Evolutionary conservation across 2,797 vertebrate genomes (phyloP), one percentile per base, ranked within the genome.

Genomic region (Semotilus atromaculatus): DNA sequence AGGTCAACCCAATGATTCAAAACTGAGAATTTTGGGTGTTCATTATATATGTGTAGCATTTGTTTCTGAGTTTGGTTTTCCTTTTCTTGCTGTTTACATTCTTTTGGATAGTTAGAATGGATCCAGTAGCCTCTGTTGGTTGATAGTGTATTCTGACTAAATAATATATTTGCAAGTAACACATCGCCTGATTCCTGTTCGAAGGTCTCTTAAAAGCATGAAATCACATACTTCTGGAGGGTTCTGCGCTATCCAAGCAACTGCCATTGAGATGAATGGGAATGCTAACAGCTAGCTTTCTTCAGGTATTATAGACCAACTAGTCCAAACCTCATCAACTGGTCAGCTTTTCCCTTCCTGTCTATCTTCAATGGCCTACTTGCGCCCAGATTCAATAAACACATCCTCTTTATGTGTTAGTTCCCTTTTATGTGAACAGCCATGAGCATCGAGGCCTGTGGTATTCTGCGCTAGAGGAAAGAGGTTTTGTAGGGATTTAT

Each of bases 401-500:
- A 64, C 40, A 51, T 48, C 8, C 40, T 82, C 29, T 74, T 36
- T 40, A 29, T 77, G 48, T 68, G 19, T 62, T 74, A 53, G 60
- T 66, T 53, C 7, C 26, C 18, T 83, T 75, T 83, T 55, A 83
- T 53, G 60, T 68, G 72, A 45, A 68, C 73, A 45, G 40, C 34
- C 82, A 58, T 68, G 66, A 72, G 67, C 29, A 7, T 9, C 1
- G 36, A 34, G 48, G 21, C 11, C 36, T n/a, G 74, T 71, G 36
- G n/a, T 83, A 76, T 81, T 83, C 34, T 53, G 2, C 5, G 0
- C 43, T n/a, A 11, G 40, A 75, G 45, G 16, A 53, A 40, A 76
- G 67, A 67, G 55, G 60, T 45, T 45, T 83, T 87, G 36, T 85
- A 64, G 78, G 62, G 66, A n/a, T 66, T 66, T 64, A 29, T 78